Evolutionary conservation across 1,140 invertebrate species (phyloP).

Genomic region (Orussus abietinus): DNA sequence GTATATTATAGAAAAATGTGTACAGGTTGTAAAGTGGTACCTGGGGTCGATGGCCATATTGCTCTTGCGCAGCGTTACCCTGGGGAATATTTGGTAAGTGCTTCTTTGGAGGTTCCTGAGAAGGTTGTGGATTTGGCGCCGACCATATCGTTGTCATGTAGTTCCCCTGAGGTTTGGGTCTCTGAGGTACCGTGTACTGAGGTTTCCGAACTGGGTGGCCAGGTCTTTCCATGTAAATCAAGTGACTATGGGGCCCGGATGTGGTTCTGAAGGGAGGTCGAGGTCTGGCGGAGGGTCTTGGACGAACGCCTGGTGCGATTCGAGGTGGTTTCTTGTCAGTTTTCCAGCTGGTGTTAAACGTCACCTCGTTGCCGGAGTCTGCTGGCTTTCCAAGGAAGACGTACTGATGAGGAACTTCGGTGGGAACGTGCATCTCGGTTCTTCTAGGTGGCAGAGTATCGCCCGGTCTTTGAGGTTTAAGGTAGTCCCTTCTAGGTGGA

Average conservation of each 20-base stretch:
- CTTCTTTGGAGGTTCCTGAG: conserved; percentile 21
- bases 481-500: conserved; percentile 34
- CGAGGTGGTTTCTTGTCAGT: conserved; percentile 39
- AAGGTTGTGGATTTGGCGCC: conserved; percentile 20
- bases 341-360: conserved; percentile 36
- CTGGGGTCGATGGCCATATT: conserved; percentile 21
- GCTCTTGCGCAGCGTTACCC: no score
- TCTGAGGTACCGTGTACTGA: conserved; percentile 20
- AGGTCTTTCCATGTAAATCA: conserved; percentile 32
- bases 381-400: conserved; percentile 21
- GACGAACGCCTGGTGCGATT: conserved; percentile 21
- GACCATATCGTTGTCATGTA: conserved; percentile 23
- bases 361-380: conserved; percentile 32
- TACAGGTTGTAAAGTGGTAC: conserved; percentile 11
- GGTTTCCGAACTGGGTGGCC: conserved; percentile 30
- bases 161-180: conserved; percentile 26
- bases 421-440: conserved; percentile 33
- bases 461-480: conserved; percentile 29
- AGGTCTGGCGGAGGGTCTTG: conserved; percentile 35
- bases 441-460: conserved; percentile 41
- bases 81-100: no score
- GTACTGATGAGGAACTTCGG: conserved; percentile 33
- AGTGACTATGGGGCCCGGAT: conserved; percentile 27
- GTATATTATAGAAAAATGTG: neutral
- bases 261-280: conserved; percentile 24